Conservation (phyloP, 2,797 vertebrate species). For the Falco novaeseelandiae region DNA sequence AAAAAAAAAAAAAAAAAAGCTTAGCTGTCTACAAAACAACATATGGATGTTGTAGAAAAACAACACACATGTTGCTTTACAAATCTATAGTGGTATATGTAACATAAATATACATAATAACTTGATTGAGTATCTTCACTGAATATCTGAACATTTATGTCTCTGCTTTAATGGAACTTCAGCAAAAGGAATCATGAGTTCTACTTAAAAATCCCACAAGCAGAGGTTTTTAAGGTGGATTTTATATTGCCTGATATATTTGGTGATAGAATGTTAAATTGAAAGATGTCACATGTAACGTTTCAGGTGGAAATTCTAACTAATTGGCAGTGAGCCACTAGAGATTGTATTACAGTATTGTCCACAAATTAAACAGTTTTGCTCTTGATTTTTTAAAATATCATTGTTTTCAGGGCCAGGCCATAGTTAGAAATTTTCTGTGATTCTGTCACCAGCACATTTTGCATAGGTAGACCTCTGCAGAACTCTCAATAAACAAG, state of each 20-base stretch:
- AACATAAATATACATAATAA: not conserved
- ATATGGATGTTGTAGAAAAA: not conserved
- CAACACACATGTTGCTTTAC: not conserved
- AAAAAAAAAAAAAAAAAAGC: not conserved
- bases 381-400: not conserved
- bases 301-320: not conserved
- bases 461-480: slow-evolving; percentile 5
- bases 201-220: not conserved
- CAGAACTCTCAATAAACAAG: slow-evolving; percentile 56
- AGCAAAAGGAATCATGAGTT: not conserved
- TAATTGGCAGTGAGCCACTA: not conserved
- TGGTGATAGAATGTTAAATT: not conserved
- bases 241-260: not conserved
- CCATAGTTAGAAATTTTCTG: not conserved
- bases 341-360: not conserved
- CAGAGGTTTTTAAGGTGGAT: not conserved
- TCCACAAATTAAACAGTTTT: not conserved
- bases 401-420: not conserved
- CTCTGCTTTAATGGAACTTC: not conserved
- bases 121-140: not conserved
- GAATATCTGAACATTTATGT: not conserved
- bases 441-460: slow-evolving; percentile 48
- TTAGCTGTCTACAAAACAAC: not conserved
- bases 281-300: not conserved
- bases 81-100: not conserved